Base-by-base conservation (phyloP, 2,113 vertebrate genomes). In the Crocuta crocuta region DNA sequence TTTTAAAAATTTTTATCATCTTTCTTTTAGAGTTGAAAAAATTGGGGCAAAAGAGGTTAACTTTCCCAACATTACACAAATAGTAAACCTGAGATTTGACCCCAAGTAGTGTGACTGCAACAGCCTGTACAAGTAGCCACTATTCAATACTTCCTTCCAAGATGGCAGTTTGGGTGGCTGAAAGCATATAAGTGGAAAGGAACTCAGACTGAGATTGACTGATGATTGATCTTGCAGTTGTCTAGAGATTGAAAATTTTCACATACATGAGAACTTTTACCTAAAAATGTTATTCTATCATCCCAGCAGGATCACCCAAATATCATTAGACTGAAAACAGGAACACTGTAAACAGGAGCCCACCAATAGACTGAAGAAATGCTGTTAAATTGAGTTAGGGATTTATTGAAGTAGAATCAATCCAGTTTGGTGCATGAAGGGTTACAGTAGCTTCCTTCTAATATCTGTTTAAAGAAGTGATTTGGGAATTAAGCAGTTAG, bases 331-430 rank as follows among this genome's bases (percentile, higher is more conserved):
- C 9, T 39, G 80, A 24, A 61, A 61, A 61, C 58, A 61, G 21
- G 58, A 61, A 23, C 9, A 33, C 3, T 26, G 58, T 80, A 84
- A 70, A 43, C 2, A 68, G 28, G 33, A 89, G 58, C n/a, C 33
- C 70, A 31, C 63, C 48, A 68, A 61, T 43, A 4, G 39, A 76
- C 35, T 79, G 68, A 86, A 89, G 45, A 84, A 83, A 90, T 92
- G 24, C 15, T 33, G 17, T 92, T 89, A 79, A 79, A 66, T 9
- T 65, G 45, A 83, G 12, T 76, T 92, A 39, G 1, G 28, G 43
- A n/a, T 87, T 89, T 88, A n/a, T 92, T 33, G 94, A 97, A 86
- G 17, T 76, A 90, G 84, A 95, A 94, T 7, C 31, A 84, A 5
- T 90, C 10, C 23, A 84, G 26, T 83, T 81, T 91, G 80, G 26